Evolutionary conservation across 2,888 invertebrate species (phyloP).

Genomic region (Microplitis deprimator): DNA sequence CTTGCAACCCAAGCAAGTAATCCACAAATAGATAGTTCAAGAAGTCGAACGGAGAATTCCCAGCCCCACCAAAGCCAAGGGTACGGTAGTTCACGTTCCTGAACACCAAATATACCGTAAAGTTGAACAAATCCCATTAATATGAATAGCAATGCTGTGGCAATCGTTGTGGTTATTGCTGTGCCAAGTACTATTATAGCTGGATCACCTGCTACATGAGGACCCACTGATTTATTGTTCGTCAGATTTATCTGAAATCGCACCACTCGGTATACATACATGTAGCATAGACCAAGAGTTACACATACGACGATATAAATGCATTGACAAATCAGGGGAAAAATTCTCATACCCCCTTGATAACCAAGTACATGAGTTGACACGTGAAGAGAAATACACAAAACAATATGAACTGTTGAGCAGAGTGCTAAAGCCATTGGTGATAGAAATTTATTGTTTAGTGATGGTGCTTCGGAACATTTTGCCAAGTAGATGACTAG

Average conservation of each 20-base stretch:
- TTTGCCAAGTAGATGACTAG: conserved; percentile 88
- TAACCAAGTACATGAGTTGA: conserved; percentile 64
- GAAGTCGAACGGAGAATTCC: conserved; percentile 86
- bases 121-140: conserved; percentile 87
- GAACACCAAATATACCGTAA: conserved; percentile 82
- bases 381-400: conserved; percentile 88
- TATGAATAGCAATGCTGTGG: conserved; percentile 87
- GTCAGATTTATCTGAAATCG: conserved; percentile 81
- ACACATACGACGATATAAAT: conserved; percentile 89
- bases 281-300: conserved; percentile 86
- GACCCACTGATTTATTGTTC: conserved; percentile 67
- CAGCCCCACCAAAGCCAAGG: conserved; percentile 94
- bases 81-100: conserved; percentile 69
- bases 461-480: conserved; percentile 83
- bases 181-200: conserved; percentile 78
- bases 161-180: conserved; percentile 91
- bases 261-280: conserved; percentile 86
- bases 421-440: conserved; percentile 85
- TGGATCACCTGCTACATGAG: conserved; percentile 80
- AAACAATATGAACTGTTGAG: conserved; percentile 83
- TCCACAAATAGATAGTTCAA: conserved; percentile 90
- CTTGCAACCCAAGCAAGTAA: conserved; percentile 91
- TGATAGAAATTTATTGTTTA: conserved; percentile 80
- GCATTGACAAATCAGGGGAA: conserved; percentile 86
- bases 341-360: conserved; percentile 73